Base-by-base conservation (phyloP, 2,888 invertebrate genomes). In the Dolichopus griseipennis region DNA sequence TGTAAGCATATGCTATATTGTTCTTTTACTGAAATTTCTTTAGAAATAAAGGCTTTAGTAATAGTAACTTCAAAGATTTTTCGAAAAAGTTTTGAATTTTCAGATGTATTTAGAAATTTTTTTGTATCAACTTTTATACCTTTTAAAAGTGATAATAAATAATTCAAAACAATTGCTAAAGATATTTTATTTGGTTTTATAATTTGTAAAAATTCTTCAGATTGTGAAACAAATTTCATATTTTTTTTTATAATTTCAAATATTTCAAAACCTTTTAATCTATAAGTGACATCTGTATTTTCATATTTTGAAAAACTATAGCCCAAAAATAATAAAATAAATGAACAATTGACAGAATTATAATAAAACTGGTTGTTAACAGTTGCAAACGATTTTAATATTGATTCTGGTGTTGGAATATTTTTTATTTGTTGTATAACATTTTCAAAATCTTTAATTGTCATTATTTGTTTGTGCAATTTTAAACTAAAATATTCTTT, bases 161-260 rank as follows among this genome's bases (percentile, higher is more conserved):
- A 84, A 71, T 84, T 83, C 61, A 85, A 81, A 74, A 86, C 84
- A 1, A 85, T 80, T 76, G 85, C 83, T 72, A 88, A 81, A 0
- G 87, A 81, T 71, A 88, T 83, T 71, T 81, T 81, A 65, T 84
- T 80, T 61, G 79, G 77, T 63, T 77, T 81, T 3, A 84, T 81
- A 18, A 76, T 72, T 70, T 75, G 78, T 41, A 83, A 76, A 68
- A 80, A 78, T 72, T 82, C 81, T 68, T 72, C 27, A 71, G 66
- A 61, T 72, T 67, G 1, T 64, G 68, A 0, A 66, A 43, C 8
- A 72, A 65, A n/a, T 70, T 66, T 33, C 69, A 70, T 2, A 34
- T 74, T 75, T 9, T 65, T 61, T 0, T 67, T 41, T 1, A 78
- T 69, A 5, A 71, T 73, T 6, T 75, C 70, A 20, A 78, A 71